Evolutionary conservation across 2,888 invertebrate species (phyloP), one percentile per base, ranked within the genome.

Genomic region (Polydrusus pterygomalis): DNA sequence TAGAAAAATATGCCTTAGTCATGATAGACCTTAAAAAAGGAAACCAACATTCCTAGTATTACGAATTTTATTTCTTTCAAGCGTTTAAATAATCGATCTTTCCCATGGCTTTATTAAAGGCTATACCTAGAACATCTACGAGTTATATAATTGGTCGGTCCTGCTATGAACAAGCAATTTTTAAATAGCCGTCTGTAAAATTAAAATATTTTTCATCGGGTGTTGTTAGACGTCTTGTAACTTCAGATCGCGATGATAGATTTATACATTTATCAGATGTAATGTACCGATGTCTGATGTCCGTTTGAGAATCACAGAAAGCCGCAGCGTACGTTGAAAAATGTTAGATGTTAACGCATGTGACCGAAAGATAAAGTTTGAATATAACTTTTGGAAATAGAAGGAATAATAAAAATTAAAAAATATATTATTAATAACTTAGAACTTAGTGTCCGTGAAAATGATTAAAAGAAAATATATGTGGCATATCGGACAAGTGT

Each of bases 191-290:
- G 18, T 38, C 58, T 10, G 58, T 58, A 45, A 58, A 69, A 45
- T 58, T 69, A 58, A 56, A 69, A 69, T 69, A 69, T 58, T 69
- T 69, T 58, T 56, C 15, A 38, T 43, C 58, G 43, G 58, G 56
- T n/a, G 43, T 58, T 69, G 58, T 67, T 60, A 58, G 15, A 58
- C 58, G 68, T 69, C 68, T 20, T 58, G 68, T 58, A 43, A 30
- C 65, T 54, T 67, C 43, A 69, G 68, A 69, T 69, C 45, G 68
- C 68, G 68, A 69, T 69, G 68, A 69, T 69, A 69, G 68, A 69
- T 69, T 69, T 69, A 69, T 69, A 69, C 68, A 54, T 67, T 56
- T 43, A 69, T 43, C 43, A 69, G 68, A 69, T 69, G 56, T 69
- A 69, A 69, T 69, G 45, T 43, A 45, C 56, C 68, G 68, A 69